Conservation (phyloP, 2,797 vertebrate genomes). For the Cygnus olor region DNA sequence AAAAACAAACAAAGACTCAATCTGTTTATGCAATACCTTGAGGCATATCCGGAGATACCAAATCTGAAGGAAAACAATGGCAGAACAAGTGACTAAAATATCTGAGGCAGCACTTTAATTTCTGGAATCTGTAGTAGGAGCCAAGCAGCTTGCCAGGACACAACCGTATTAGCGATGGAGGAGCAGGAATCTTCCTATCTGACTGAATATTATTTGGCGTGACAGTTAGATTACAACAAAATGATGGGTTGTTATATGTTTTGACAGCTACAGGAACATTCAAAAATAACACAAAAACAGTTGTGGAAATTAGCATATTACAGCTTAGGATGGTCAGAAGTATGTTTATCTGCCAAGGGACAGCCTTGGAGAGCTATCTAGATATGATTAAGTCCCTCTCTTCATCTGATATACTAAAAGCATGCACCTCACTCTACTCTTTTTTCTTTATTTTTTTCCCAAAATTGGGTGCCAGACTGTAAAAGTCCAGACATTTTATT, state of each 20-base stretch:
- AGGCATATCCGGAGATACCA: not conserved
- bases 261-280: not conserved
- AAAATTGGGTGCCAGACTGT: not conserved
- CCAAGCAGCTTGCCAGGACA: conserved; percentile 1
- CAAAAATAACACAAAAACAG: not conserved
- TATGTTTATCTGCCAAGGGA: not conserved
- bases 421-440: not conserved
- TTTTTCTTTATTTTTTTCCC: not conserved
- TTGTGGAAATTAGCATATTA: not conserved
- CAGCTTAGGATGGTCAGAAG: not conserved
- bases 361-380: not conserved
- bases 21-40: conserved; percentile 9
- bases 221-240: not conserved
- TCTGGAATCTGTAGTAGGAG: conserved; percentile 5
- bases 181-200: not conserved
- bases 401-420: not conserved
- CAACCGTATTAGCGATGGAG: not conserved
- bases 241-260: not conserved
- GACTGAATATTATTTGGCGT: not conserved
- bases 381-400: not conserved
- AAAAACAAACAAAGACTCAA: conserved; percentile 12
- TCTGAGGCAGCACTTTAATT: conserved; percentile 1
- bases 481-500: not conserved
- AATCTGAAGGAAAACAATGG: conserved; percentile 16
- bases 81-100: not conserved